Evolutionary conservation across 2,113 vertebrate genomes (phyloP), one percentile per base, ranked within the genome.

Genomic region (Eonycteris spelaea): DNA sequence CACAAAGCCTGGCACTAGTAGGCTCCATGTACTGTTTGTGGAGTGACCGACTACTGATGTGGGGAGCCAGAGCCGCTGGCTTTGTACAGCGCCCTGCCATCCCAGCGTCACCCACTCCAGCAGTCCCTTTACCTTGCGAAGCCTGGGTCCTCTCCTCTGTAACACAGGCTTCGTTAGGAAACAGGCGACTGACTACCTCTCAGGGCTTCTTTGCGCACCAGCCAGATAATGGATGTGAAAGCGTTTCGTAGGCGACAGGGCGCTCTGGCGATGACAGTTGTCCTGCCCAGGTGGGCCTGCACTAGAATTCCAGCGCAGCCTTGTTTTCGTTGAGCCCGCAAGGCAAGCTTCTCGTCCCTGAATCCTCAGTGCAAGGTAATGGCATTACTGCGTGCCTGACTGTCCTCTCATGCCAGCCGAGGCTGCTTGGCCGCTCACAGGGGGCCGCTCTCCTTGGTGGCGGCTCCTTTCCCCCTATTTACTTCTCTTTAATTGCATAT

Each of bases 401-500:
- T 86, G 63, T 53, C 48, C 13, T 87, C 63, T 82, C 89, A 92
- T 43, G 57, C 90, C 45, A 90, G 86, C 61, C 0, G 40, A 79
- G 38, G 33, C 28, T 61, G 59, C 57, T 38, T 38, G 48, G 48
- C 80, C 89, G 78, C 92, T 84, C 70, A 40, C 80, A 48, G 33
- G 71, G 55, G 11, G 88, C 91, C 91, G 16, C 82, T 74, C 53
- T 24, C 71, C 38, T 35, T 35, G 30, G 75, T 1, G 26, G 45
- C 0, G 1, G 57, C 77, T 90, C 2, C 77, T 86, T 35, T 30
- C 9, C 65, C 92, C 1, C 95, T 96, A 96, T 98, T 98, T 98
- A 97, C 98, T 98, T 98, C 97, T 97, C 95, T 99, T 98, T 98
- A 98, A 98, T 99, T 98, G 96, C 98, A 98, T 98, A 98, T 99